Evolutionary conservation across 37 sponge, comb jelly and placozoan species (phyloP).

Genomic region (Eunapius fragilis): DNA sequence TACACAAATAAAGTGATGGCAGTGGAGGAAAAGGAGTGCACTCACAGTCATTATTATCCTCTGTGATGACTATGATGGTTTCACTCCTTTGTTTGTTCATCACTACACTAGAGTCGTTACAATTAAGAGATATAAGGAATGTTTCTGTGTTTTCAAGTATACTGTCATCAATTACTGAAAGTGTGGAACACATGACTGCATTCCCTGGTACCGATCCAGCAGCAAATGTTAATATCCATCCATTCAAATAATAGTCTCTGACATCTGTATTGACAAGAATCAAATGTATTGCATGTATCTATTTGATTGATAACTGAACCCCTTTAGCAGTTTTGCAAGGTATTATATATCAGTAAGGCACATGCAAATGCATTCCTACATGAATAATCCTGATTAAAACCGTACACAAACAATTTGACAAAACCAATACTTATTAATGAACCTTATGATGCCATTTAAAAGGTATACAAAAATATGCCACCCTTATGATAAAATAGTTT

Average conservation of each 20-base stretch:
- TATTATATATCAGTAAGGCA: too few relatives aligned
- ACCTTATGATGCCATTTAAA: too few relatives aligned
- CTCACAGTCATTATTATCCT: background rate
- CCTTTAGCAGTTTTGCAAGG: too few relatives aligned
- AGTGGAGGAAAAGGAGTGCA: too few relatives aligned
- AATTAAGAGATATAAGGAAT: background rate
- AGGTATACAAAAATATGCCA: too few relatives aligned
- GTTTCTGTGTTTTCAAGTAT: background rate
- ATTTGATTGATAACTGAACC: too few relatives aligned
- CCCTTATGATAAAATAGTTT: too few relatives aligned
- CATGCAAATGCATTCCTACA: too few relatives aligned
- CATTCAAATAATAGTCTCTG: background rate
- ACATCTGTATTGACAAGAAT: background rate
- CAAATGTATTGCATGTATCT: background rate
- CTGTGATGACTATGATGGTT: background rate
- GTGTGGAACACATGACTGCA: background rate
- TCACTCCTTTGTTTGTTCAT: background rate
- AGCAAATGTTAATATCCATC: background rate
- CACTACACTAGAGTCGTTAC: background rate
- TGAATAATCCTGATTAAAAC: too few relatives aligned
- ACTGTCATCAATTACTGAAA: background rate
- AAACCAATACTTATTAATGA: too few relatives aligned
- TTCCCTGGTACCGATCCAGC: background rate
- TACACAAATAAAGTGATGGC: too few relatives aligned
- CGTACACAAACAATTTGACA: too few relatives aligned